Evolutionary conservation across 2,113 vertebrate genomes (phyloP).

Genomic region (Danionella cerebrum): DNA sequence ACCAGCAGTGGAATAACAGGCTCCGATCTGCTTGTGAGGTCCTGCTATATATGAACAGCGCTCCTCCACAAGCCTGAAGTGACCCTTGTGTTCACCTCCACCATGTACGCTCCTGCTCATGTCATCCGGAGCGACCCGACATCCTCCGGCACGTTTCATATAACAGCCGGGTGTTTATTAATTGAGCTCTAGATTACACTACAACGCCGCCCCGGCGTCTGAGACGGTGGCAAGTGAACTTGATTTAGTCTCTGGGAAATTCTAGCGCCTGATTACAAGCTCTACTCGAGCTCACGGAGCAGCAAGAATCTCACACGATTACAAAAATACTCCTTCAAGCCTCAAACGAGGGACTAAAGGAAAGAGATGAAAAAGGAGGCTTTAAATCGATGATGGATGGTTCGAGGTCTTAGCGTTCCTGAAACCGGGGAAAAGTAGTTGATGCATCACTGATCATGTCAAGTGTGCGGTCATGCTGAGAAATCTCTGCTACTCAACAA

Average conservation of each 20-base stretch:
- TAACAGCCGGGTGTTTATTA: conserved; percentile 37
- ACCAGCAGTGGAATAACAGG: conserved; percentile 3
- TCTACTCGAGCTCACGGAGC: conserved; percentile 1
- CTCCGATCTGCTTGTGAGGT: background rate
- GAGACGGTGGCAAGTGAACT: conserved; percentile 8
- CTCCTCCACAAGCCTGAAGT: conserved; percentile 6
- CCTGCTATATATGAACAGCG: conserved; percentile 11
- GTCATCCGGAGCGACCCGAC: background rate
- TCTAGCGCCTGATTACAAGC: conserved; percentile 50
- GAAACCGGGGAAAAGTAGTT: background rate
- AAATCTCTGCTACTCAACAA: too few species aligned
- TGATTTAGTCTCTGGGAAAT: conserved; percentile 47
- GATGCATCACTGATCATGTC: background rate
- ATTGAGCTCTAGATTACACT: conserved; percentile 23
- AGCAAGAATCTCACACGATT: conserved; percentile 42
- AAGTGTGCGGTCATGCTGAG: background rate
- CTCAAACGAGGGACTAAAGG: conserved; percentile 11
- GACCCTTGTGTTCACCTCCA: background rate
- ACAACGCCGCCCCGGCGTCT: conserved; percentile 21
- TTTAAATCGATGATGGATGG: conserved; percentile 22
- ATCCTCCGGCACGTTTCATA: conserved; percentile 21
- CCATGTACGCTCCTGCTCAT: background rate
- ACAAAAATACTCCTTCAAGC: conserved; percentile 53
- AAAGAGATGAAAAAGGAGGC: conserved; percentile 17
- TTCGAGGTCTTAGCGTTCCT: background rate